Evolutionary conservation across 1,140 invertebrate genomes (phyloP).

Genomic region (Drosophila equinoxialis): DNA sequence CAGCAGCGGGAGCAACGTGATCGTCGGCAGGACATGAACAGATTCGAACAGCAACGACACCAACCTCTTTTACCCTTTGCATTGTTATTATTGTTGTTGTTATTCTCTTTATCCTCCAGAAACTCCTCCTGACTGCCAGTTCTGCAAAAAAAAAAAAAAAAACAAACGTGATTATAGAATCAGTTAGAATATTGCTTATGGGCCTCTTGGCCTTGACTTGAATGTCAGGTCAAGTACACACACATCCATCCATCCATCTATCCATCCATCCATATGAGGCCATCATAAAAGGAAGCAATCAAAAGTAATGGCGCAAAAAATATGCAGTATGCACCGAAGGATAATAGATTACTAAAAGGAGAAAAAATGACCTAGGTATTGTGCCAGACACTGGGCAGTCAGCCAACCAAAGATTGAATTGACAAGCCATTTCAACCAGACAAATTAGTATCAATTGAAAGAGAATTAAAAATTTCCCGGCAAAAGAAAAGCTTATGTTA

Average conservation of each 20-base stretch:
- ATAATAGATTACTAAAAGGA: constrained; percentile 10
- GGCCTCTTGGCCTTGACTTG: constrained; percentile 7
- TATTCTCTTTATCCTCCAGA: constrained; percentile 57
- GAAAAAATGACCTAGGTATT: not conserved
- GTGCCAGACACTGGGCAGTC: constrained; percentile 5
- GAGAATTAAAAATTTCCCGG: not conserved
- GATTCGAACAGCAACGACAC: constrained; percentile 69
- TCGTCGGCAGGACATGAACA: constrained; percentile 80
- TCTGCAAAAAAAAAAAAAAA: constrained; percentile 28
- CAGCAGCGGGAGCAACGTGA: constrained; percentile 75
- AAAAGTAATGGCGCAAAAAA: constrained; percentile 21
- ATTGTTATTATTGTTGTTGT: constrained; percentile 53
- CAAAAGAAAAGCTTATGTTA: too few relatives aligned
- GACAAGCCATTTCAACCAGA: constrained; percentile 10
- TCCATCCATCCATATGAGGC: not conserved
- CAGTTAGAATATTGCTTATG: not conserved
- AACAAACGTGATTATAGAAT: not conserved
- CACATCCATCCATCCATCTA: not conserved
- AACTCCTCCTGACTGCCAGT: constrained; percentile 77
- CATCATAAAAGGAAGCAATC: constrained; percentile 20
- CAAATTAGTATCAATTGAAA: not conserved
- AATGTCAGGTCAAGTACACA: constrained; percentile 14
- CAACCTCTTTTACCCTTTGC: constrained; percentile 44
- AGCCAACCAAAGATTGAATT: not conserved
- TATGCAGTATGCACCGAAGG: constrained; percentile 4